Conservation (phyloP, 2,888 invertebrate species). For the Nomada goodeniana region DNA sequence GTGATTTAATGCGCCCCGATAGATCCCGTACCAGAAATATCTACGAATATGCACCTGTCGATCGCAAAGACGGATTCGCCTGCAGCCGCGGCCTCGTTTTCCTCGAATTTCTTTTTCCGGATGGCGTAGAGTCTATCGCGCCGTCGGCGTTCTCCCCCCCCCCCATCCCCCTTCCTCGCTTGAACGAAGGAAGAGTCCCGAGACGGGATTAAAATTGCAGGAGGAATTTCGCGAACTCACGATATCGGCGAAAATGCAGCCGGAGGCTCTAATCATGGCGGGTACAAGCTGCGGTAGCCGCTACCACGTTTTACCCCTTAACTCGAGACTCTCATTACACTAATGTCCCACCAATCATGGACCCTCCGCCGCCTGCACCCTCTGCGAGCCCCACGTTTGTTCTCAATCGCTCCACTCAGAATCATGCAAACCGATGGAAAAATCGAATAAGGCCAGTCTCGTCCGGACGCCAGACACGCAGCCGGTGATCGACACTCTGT, state of each 20-base stretch:
- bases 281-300: constrained; percentile 73
- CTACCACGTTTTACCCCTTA: constrained; percentile 82
- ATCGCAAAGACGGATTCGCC: constrained; percentile 7
- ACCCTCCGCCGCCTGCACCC: constrained; percentile 69
- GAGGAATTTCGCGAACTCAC: constrained; percentile 76
- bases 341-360: constrained; percentile 81
- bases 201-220: constrained; percentile 72
- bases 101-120: constrained; percentile 24
- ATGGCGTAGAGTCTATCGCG: constrained; percentile 29
- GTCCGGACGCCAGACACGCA: constrained; percentile 30
- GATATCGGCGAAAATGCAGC: constrained; percentile 73
- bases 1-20: constrained; percentile 11
- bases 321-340: constrained; percentile 79
- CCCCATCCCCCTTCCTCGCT: constrained; percentile 15
- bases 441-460: constrained; percentile 44
- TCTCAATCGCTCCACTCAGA: constrained; percentile 75
- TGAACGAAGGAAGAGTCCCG: constrained; percentile 60
- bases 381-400: constrained; percentile 65
- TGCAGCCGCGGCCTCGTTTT: constrained; percentile 8
- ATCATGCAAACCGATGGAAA: constrained; percentile 76
- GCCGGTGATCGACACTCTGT: neutral
- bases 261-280: constrained; percentile 77
- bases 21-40: neutral
- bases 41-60: constrained; percentile 11
- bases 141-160: constrained; percentile 43